Percentiles rank a stretch among this genome's conserved stretches.
Evolutionary conservation across 2,797 vertebrate genomes (phyloP).

Genomic region (Urocyon cinereoargenteus): DNA sequence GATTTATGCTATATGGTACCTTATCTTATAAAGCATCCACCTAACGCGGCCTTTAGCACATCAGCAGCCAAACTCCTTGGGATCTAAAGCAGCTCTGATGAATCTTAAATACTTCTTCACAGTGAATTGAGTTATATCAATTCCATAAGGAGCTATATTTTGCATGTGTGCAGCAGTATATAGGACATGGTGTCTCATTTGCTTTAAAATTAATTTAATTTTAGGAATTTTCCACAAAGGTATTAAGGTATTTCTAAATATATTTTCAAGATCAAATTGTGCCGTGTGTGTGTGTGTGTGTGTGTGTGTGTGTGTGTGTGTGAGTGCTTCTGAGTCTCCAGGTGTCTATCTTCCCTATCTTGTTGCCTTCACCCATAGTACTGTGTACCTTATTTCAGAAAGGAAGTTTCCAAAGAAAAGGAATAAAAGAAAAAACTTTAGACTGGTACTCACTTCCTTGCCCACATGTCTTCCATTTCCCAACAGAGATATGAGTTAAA

Average conservation of each 20-base stretch:
- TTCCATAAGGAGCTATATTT: background rate
- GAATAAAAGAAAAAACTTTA: background rate
- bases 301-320: background rate
- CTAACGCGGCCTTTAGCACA: background rate
- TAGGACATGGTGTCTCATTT: background rate
- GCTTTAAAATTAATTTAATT: slow-evolving; percentile 13
- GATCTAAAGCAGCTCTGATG: background rate
- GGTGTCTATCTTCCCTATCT: rapidly evolving
- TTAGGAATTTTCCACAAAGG: slow-evolving; percentile 6
- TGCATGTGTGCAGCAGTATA: background rate
- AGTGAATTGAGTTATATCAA: background rate
- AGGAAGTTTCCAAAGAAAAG: background rate
- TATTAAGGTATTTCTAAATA: background rate
- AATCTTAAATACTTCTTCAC: background rate
- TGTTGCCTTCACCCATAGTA: background rate
- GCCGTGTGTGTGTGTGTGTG: background rate
- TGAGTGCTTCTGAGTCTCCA: background rate
- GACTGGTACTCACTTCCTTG: rapidly evolving
- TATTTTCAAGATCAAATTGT: background rate
- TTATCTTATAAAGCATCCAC: background rate
- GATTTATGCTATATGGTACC: background rate
- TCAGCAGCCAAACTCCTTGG: background rate
- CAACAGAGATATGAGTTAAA: background rate
- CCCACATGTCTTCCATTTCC: background rate
- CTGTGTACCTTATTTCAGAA: background rate